These are phyloP conservation scores for Nematolebias whitei DNA, from an alignment of 2,113 vertebrate species.

Conservation along the genomic window DNA sequence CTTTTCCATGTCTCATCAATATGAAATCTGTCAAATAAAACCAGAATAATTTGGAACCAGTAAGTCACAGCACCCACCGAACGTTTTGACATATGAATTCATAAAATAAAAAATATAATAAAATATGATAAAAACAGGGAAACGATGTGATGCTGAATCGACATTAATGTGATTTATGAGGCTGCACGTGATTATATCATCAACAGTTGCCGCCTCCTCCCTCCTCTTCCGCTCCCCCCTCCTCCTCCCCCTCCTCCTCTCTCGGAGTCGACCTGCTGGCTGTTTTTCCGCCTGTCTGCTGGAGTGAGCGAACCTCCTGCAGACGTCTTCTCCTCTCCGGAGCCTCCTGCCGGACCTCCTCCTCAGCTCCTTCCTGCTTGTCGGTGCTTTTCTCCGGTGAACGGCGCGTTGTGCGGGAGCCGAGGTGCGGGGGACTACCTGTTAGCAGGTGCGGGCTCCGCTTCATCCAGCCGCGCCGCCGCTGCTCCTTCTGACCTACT, in stretches of 20 bases:
- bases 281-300: constrained; percentile 3
- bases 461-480: background rate
- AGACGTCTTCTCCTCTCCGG: constrained; percentile 33
- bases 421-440: constrained; percentile 47
- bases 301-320: constrained; percentile 29
- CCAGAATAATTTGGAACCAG: too few relatives aligned
- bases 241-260: constrained; percentile 30
- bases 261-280: constrained; percentile 16
- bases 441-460: constrained; percentile 41
- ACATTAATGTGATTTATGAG: too few relatives aligned
- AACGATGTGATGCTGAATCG: too few relatives aligned
- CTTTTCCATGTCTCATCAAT: too few relatives aligned
- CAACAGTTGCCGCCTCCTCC: too few relatives aligned
- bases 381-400: background rate
- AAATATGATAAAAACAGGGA: too few relatives aligned
- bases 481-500: constrained; percentile 43
- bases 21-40: too few relatives aligned
- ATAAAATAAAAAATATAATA: too few relatives aligned
- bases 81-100: too few relatives aligned
- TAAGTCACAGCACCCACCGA: too few relatives aligned
- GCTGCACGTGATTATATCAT: too few relatives aligned
- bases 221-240: constrained; percentile 17
- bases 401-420: background rate
- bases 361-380: background rate
- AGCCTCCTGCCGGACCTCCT: background rate